These are phyloP conservation scores for Nymphicus hollandicus DNA, from an alignment of 2,113 vertebrate genomes.

Conservation along the genomic window DNA sequence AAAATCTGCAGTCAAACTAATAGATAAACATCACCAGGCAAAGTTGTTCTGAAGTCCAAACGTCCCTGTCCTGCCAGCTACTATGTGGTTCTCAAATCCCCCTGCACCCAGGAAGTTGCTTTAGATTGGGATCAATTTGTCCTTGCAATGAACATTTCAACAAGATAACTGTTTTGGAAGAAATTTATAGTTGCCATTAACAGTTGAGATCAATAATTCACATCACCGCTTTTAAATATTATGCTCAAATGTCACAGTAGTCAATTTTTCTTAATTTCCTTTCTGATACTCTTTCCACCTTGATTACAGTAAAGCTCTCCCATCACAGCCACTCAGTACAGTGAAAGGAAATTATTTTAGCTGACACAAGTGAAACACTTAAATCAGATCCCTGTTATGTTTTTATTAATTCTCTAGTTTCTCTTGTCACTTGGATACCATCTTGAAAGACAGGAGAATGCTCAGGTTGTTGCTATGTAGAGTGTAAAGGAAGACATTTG, in stretches of 20 bases:
- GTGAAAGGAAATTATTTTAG: neutral
- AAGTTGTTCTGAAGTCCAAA: neutral
- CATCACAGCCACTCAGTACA: neutral
- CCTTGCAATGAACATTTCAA: neutral
- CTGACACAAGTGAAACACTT: neutral
- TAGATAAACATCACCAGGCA: neutral
- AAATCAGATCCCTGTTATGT: conserved; percentile 5
- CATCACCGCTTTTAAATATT: neutral
- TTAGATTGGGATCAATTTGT: neutral
- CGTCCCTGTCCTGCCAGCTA: neutral
- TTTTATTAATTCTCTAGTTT: conserved; percentile 38
- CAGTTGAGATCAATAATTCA: neutral
- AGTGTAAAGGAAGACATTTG: neutral
- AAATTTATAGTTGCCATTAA: neutral
- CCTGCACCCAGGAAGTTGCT: neutral
- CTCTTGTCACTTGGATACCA: conserved; percentile 27
- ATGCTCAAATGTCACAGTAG: neutral
- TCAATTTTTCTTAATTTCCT: neutral
- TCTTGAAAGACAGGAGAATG: neutral
- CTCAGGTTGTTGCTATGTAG: conserved; percentile 27
- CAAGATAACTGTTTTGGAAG: neutral
- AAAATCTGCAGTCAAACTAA: neutral
- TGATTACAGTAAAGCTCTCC: neutral
- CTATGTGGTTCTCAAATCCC: neutral
- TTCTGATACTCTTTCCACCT: neutral